Evolutionary conservation across 2,888 invertebrate genomes (phyloP).

Genomic region (Noctua comes): DNA sequence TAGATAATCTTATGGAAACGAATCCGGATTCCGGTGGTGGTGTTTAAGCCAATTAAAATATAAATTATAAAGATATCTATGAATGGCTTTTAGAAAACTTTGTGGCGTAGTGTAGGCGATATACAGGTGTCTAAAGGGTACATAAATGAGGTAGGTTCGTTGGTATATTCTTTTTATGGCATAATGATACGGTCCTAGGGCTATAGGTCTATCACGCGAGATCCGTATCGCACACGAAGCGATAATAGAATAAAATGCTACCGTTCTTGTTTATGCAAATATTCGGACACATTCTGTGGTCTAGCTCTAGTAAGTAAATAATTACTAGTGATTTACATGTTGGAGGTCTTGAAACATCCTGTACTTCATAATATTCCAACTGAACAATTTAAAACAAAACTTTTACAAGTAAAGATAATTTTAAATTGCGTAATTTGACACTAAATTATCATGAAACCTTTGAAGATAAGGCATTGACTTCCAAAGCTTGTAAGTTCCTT

Average conservation of each 20-base stretch:
- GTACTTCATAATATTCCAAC: background rate
- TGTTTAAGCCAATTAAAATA: background rate
- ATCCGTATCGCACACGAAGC: constrained; percentile 53
- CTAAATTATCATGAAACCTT: background rate
- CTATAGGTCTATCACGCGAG: constrained; percentile 58
- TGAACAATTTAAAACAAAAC: background rate
- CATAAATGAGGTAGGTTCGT: background rate
- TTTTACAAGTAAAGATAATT: background rate
- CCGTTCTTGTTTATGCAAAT: constrained; percentile 50
- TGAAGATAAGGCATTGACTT: background rate
- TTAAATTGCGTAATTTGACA: background rate
- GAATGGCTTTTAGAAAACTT: background rate
- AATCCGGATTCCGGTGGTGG: background rate
- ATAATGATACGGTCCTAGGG: constrained; percentile 26
- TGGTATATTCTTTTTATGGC: constrained; percentile 4
- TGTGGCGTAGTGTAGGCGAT: background rate
- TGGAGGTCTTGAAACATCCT: background rate
- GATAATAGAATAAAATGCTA: constrained; percentile 47
- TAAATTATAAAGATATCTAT: background rate
- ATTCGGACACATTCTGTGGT: background rate
- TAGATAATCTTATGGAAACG: background rate
- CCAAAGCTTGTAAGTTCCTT: background rate
- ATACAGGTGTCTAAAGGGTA: background rate
- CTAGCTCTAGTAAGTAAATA: background rate
- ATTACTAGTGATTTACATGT: background rate